Percentiles rank a stretch among this genome's conserved stretches.
phyloP scores from a whole-genome alignment of 2,888 invertebrate species.

The Agrotis segetum region DNA sequence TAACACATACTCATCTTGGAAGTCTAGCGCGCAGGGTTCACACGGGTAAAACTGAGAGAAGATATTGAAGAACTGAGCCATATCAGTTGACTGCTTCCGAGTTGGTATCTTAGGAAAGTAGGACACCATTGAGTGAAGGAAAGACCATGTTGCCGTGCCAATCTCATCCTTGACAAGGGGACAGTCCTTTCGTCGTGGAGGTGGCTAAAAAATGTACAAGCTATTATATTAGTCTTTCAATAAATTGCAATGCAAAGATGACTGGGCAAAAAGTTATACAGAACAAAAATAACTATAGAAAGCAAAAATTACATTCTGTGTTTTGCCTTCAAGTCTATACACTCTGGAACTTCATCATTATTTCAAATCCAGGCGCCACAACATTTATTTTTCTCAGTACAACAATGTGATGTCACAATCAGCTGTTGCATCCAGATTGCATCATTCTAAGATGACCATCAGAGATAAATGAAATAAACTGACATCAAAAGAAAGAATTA shows the following conservation, averaged over 20 bases:
- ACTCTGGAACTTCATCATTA: not conserved
- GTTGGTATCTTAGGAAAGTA: constrained; percentile 97
- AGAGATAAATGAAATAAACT: not conserved
- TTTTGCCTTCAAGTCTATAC: not conserved
- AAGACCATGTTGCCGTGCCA: constrained; percentile 96
- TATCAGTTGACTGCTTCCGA: constrained; percentile 93
- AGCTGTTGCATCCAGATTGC: constrained; percentile 48
- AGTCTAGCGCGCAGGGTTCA: constrained; percentile 96
- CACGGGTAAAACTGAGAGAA: constrained; percentile 98
- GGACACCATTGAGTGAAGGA: constrained; percentile 99
- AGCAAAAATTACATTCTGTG: too few species aligned
- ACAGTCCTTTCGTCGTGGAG: constrained; percentile 89
- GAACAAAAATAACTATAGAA: not conserved
- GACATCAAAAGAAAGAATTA: not conserved
- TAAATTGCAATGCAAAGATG: not conserved
- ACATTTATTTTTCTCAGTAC: not conserved
- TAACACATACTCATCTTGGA: constrained; percentile 94
- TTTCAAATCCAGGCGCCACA: not conserved
- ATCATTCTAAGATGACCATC: constrained; percentile 30
- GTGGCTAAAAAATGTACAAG: constrained; percentile 37
- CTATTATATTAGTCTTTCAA: not conserved
- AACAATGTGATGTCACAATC: constrained; percentile 21
- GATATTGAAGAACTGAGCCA: constrained; percentile 95
- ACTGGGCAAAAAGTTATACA: not conserved
- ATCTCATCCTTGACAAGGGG: constrained; percentile 95